These are phyloP conservation scores for Melanostoma mellinum DNA, from an alignment of 2,888 invertebrate species.

Conservation along the genomic window DNA sequence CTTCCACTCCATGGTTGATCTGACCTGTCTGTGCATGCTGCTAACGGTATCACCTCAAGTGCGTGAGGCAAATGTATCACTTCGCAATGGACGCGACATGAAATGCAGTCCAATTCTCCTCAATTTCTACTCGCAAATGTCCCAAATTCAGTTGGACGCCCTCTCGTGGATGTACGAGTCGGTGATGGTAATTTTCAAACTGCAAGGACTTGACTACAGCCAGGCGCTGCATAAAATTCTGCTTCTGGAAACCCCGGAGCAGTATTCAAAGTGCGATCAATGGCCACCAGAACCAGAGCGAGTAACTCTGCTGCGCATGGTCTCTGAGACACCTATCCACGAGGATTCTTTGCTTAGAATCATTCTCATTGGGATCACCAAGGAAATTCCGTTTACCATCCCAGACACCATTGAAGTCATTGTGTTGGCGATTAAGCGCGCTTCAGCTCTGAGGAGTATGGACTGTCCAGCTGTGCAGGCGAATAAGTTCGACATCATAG, in stretches of 20 bases:
- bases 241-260: conserved; percentile 89
- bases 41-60: conserved; percentile 89
- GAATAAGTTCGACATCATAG: conserved; percentile 92
- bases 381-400: conserved; percentile 91
- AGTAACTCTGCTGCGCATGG: conserved; percentile 88
- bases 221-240: conserved; percentile 91
- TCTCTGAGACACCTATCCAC: conserved; percentile 93
- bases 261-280: conserved; percentile 91
- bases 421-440: conserved; percentile 92
- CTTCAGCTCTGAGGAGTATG: conserved; percentile 89
- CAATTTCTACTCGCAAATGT: conserved; percentile 82
- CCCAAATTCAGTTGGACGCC: conserved; percentile 91
- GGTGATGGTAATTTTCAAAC: conserved; percentile 88
- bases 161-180: conserved; percentile 94
- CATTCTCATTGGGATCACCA: conserved; percentile 88
- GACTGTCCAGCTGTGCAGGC: conserved; percentile 88
- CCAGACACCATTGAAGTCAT: conserved; percentile 93
- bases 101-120: conserved; percentile 78
- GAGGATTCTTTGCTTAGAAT: conserved; percentile 93
- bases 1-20: conserved; percentile 91
- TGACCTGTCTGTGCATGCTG: conserved; percentile 93
- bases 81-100: conserved; percentile 83
- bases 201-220: conserved; percentile 88
- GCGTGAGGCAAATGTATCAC: conserved; percentile 85
- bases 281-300: conserved; percentile 97